Evolutionary conservation across 2,888 invertebrate genomes (phyloP).

Genomic region (Crossocerus cetratus): DNA sequence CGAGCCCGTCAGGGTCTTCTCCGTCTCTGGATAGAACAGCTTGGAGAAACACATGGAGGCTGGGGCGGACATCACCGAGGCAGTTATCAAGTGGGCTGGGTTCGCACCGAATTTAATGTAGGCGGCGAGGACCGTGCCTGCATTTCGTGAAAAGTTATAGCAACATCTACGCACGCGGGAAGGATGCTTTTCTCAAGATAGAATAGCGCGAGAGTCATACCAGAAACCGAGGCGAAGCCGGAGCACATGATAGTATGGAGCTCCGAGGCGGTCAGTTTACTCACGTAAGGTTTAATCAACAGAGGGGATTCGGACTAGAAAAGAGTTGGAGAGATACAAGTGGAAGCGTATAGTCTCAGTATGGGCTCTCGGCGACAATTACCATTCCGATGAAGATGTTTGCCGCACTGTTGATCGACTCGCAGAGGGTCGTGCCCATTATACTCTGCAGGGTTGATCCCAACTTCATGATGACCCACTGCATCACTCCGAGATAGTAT

Average conservation of each 20-base stretch:
- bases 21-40: slow-evolving; percentile 94
- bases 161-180: neutral
- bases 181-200: too few species aligned
- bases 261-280: slow-evolving; percentile 92
- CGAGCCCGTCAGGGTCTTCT: slow-evolving; percentile 86
- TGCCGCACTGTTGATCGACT: slow-evolving; percentile 94
- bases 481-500: slow-evolving; percentile 93
- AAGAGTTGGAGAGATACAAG: neutral
- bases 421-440: slow-evolving; percentile 94
- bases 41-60: slow-evolving; percentile 94
- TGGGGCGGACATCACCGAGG: slow-evolving; percentile 97
- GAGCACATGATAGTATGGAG: slow-evolving; percentile 95
- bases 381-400: slow-evolving; percentile 97
- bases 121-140: slow-evolving; percentile 92
- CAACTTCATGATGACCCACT: slow-evolving; percentile 88
- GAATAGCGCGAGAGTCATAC: slow-evolving; percentile 70
- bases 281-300: slow-evolving; percentile 91
- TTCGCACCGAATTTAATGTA: slow-evolving; percentile 94
- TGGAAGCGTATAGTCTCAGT: neutral
- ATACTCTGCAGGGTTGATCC: slow-evolving; percentile 86
- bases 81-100: slow-evolving; percentile 92
- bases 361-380: neutral
- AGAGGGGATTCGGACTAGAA: slow-evolving; percentile 92
- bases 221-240: slow-evolving; percentile 97
- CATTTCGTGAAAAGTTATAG: slow-evolving; percentile 63